Evolutionary conservation across 2,888 invertebrate genomes (phyloP).

Genomic region (Peribatodes rhomboidaria): DNA sequence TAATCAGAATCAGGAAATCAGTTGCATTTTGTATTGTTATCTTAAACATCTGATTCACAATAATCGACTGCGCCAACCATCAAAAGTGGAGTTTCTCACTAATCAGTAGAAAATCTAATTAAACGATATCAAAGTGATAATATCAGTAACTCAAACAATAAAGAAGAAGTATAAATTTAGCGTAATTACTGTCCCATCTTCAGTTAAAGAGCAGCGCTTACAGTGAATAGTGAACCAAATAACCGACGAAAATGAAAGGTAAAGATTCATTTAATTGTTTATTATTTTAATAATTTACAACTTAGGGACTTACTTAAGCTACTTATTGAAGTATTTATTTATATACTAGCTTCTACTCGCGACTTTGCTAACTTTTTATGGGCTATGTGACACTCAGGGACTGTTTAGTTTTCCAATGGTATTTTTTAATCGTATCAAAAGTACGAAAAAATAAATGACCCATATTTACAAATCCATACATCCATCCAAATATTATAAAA

Average conservation of each 20-base stretch:
- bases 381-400: too few relatives aligned
- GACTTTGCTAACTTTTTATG: too few relatives aligned
- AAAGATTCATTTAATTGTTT: background rate
- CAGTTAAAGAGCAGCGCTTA: slow-evolving; percentile 31
- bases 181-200: background rate
- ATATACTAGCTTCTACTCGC: too few relatives aligned
- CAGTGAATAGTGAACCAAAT: slow-evolving; percentile 1
- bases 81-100: slow-evolving; percentile 30
- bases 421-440: too few relatives aligned
- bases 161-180: slow-evolving; percentile 28
- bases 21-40: slow-evolving; percentile 15
- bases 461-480: too few relatives aligned
- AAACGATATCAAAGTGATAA: slow-evolving; percentile 39
- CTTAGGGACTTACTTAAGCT: too few relatives aligned
- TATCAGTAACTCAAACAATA: slow-evolving; percentile 24
- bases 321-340: too few relatives aligned
- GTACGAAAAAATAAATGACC: too few relatives aligned
- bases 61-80: slow-evolving; percentile 22
- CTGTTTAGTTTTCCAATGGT: too few relatives aligned
- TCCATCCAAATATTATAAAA: too few relatives aligned
- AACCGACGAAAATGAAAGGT: slow-evolving; percentile 41
- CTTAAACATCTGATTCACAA: background rate
- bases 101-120: slow-evolving; percentile 34
- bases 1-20: slow-evolving; percentile 6
- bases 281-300: too few relatives aligned